Evolutionary conservation across 1,140 invertebrate species (phyloP), one percentile per base, ranked within the genome.

Genomic region (Calycopis cecrops): DNA sequence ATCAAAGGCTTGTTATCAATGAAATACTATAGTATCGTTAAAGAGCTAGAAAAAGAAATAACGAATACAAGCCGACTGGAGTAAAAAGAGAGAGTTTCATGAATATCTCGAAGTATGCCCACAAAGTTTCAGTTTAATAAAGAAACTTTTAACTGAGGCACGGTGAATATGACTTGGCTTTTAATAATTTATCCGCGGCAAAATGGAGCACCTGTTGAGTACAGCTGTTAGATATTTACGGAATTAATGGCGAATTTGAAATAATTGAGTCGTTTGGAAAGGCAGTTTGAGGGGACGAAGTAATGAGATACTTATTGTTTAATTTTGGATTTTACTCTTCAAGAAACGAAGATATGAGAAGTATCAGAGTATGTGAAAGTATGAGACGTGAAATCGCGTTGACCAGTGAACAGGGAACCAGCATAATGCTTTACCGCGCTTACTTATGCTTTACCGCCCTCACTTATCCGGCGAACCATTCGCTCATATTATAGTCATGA

Each of bases 111-210:
- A 68, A 72, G 59, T 73, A 70, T 73, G 71, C 63, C 62, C 62
- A 64, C 61, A 35, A 69, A 74, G 67, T 76, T 76, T 72, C 48
- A 66, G 72, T 72, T 72, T 69, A 65, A 76, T 74, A 72, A 71
- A 69, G 73, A 67, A 76, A 70, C 51, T 73, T 67, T 71, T 57
- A 60, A 71, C 60, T 68, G 52, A 28, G 42, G 60, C 58, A 44
- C 53, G 50, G 53, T 50, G 51, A 56, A 67, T 62, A 65, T 62
- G 54, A 65, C 55, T 63, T 52, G 48, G 50, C 62, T 67, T 64
- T 73, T 63, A 68, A 73, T 67, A 60, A 71, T 62, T 71, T 62
- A 64, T 60, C 10, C 40, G 48, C 47, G 44, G 59, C 58, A 50
- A 61, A 65, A 65, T 60, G 38, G 59, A 56, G 49, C 55, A 63